Percentiles rank a stretch among this genome's conserved stretches.
Conservation (phyloP, 23 tunicate species). For the Aplidium turbinatum region DNA sequence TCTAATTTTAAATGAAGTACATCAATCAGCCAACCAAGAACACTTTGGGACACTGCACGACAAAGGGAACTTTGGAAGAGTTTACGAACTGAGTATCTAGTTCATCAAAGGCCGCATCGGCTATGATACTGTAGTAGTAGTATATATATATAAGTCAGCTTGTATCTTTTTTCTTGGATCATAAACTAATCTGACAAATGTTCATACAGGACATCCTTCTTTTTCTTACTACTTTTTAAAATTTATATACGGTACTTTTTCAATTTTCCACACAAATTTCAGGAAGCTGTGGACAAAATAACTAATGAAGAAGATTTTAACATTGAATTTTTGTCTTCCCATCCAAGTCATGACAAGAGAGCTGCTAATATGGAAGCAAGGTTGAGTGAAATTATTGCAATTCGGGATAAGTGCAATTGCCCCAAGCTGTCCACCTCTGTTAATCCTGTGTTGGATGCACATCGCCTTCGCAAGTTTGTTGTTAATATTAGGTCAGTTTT, state of each 20-base stretch:
- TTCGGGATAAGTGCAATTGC: conserved; percentile 58
- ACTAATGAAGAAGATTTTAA: not conserved
- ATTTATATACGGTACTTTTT: not conserved
- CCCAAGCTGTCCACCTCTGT: conserved; percentile 18
- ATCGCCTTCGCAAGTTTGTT: conserved; percentile 39
- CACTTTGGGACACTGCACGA: too few relatives aligned
- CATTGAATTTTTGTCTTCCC: conserved; percentile 72
- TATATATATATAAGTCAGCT: too few relatives aligned
- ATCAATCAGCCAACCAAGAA: too few relatives aligned
- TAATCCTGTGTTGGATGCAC: conserved; percentile 61
- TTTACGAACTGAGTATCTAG: too few relatives aligned
- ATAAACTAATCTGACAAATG: too few relatives aligned
- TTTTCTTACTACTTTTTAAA: not conserved
- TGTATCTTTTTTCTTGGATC: too few relatives aligned
- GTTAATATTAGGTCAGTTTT: conserved; percentile 55
- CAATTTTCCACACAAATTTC: too few relatives aligned
- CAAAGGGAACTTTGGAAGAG: too few relatives aligned
- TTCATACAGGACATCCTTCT: too few relatives aligned
- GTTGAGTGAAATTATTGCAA: conserved; percentile 45
- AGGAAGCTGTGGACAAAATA: conserved; percentile 16
- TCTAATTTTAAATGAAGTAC: too few relatives aligned
- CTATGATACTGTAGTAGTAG: too few relatives aligned
- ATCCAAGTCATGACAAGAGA: conserved; percentile 72
- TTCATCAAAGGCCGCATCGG: too few relatives aligned
- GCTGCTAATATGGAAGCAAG: conserved; percentile 54